These are phyloP conservation scores for Paraescarpia echinospica DNA, from an alignment of 1,140 invertebrate species.

Conservation along the genomic window DNA sequence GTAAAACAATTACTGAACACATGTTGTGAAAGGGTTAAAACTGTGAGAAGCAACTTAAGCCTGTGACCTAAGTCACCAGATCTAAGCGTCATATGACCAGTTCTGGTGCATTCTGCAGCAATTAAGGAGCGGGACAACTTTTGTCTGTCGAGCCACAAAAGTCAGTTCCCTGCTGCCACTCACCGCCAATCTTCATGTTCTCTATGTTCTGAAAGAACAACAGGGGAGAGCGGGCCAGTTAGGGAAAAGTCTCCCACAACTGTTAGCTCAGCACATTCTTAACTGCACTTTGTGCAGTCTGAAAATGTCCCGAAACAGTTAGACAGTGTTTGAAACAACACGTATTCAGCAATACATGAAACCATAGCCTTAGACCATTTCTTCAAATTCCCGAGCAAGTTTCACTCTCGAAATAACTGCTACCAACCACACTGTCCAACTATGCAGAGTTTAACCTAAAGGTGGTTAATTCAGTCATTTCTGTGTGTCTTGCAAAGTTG, in stretches of 20 bases:
- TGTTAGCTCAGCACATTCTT: not conserved
- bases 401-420: no score
- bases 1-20: not conserved
- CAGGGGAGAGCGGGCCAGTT: not conserved
- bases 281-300: not conserved
- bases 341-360: not conserved
- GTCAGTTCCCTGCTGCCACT: not conserved
- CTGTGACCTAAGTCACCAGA: not conserved
- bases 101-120: not conserved
- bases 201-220: not conserved
- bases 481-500: no score
- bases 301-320: not conserved
- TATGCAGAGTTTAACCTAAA: no score
- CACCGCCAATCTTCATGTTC: constrained; percentile 3
- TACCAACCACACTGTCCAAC: no score
- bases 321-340: not conserved
- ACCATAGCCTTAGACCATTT: not conserved
- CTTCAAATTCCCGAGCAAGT: no score
- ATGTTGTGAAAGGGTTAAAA: constrained; percentile 1
- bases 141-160: not conserved
- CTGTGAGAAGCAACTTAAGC: not conserved
- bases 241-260: not conserved
- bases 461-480: no score
- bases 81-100: not conserved
- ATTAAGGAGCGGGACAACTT: not conserved